Evolutionary conservation across 2,888 invertebrate genomes (phyloP).

Genomic region (Drosophila emarginata): DNA sequence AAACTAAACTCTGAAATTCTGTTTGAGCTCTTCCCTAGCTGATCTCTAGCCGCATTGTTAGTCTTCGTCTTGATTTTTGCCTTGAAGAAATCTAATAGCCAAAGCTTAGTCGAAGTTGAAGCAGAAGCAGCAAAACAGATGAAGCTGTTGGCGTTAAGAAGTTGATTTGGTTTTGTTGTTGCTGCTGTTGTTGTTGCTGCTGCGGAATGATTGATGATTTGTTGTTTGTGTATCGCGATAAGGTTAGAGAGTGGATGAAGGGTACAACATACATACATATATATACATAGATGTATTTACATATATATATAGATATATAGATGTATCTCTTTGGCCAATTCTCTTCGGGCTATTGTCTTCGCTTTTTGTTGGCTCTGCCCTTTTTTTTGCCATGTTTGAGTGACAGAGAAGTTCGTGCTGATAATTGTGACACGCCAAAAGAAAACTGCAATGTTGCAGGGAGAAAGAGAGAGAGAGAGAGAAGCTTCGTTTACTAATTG

Average conservation of each 20-base stretch:
- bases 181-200: conserved; percentile 24
- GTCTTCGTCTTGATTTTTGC: conserved; percentile 23
- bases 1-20: conserved; percentile 32
- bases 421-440: conserved; percentile 64
- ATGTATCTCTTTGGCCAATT: conserved; percentile 36
- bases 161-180: conserved; percentile 61
- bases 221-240: conserved; percentile 57
- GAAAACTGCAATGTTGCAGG: conserved; percentile 9
- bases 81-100: conserved; percentile 50
- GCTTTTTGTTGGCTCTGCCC: conserved; percentile 47
- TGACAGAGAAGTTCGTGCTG: conserved; percentile 68
- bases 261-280: background rate
- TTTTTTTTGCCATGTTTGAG: conserved; percentile 36
- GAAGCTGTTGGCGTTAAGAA: conserved; percentile 69
- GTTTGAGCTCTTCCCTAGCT: conserved; percentile 15
- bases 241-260: conserved; percentile 31
- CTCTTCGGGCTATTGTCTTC: conserved; percentile 60
- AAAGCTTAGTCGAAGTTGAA: conserved; percentile 18
- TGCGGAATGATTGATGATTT: conserved; percentile 60
- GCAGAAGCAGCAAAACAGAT: conserved; percentile 35
- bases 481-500: conserved; percentile 18
- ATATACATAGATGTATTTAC: background rate
- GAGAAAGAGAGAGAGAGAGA: conserved; percentile 10
- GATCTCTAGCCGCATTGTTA: conserved; percentile 12
- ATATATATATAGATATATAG: background rate